Evolutionary conservation across 2,888 invertebrate genomes (phyloP), one percentile per base, ranked within the genome.

Genomic region (Trissoscelio sp.): DNA sequence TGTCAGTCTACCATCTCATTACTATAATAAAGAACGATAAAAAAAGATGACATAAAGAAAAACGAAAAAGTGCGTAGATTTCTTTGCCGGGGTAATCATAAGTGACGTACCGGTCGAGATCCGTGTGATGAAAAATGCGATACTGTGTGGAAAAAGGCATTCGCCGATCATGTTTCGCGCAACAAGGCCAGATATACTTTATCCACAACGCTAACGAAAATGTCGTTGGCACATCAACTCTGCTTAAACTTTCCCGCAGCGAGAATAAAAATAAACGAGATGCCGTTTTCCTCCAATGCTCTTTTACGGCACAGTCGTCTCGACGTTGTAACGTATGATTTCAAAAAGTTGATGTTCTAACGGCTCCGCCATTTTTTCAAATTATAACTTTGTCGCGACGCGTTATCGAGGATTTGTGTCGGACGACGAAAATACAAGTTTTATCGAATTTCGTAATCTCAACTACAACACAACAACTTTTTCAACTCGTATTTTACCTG

Each of bases 191-290:
- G 51, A 81, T 81, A 83, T 82, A 82, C 79, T 84, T 81, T 80
- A 58, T 77, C 81, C 79, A 70, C 69, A 55, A 42, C 34, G 64
- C 79, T 85, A 84, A 85, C 83, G 82, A 85, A 86, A 85, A 84
- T 75, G 85, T 85, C 85, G 85, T 85, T 86, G 67, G 48, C 67
- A 51, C 75, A 75, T 75, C 75, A 75, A 77, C 69, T 77, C 77
- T 69, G 58, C 69, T 77, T 77, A 77, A 77, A 77, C 77, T 60
- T 57, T 75, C 58, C 75, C 58, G 51, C 20, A 62, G 69, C 69
- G 69, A 39, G 60, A 51, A 77, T 77, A 77, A 77, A 77, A 77
- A 69, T 77, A 60, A 77, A 77, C 62, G 77, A 77, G 69, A 55
- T 28, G 46, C 57, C 62, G 42, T 78, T 78, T 72, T 48, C 51